Base-by-base conservation (phyloP, 92 coral and sea anemone genomes). In the Phymanthus crucifer region DNA sequence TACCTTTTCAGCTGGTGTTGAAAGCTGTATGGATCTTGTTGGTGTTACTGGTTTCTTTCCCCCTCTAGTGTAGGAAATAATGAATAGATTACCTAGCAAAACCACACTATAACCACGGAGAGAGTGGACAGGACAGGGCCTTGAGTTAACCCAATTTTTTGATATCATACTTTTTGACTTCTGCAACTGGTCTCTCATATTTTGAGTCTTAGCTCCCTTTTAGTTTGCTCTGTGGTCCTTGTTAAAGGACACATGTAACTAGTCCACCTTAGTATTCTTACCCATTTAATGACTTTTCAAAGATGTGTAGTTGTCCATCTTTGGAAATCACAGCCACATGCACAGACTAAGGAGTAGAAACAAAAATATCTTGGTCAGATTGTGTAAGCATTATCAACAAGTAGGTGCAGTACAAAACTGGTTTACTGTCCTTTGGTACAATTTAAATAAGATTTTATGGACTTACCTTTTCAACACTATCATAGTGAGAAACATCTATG, bases 241-340 rank as follows among this genome's bases (percentile, higher is more conserved):
- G n/a, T n/a, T 19, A 12, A 57, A 23, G 29, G 6, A n/a, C 29
- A 69, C 35, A 68, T n/a, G 5, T 32, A 3, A 17, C 11, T 77
- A 6, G 34, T 66, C 11, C n/a, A 78, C 3, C 70, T 52, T 19
- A 77, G 27, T n/a, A 7, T 3, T 34, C 95, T 75, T 86, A 95
- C 99, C 99, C 99, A 93, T 95, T 95, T 10, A 95, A 82, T 27
- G 92, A 84, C 78, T 95, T 91, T 81, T 93, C 97, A 87, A 90
- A 95, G 58, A 95, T 64, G 66, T 95, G 99, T 23, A 95, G 81
- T 56, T 89, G 89, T 40, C 96, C 96, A 87, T 95, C 98, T 61
- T 73, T 95, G 47, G 97, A 78, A 17, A 86, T 89, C 43, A 84
- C 92, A 65, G 94, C 91, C 36, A 95, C 85, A 80, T 93, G 99